Conservation (phyloP, 2,797 vertebrate species). For the Euthynnus affinis region DNA sequence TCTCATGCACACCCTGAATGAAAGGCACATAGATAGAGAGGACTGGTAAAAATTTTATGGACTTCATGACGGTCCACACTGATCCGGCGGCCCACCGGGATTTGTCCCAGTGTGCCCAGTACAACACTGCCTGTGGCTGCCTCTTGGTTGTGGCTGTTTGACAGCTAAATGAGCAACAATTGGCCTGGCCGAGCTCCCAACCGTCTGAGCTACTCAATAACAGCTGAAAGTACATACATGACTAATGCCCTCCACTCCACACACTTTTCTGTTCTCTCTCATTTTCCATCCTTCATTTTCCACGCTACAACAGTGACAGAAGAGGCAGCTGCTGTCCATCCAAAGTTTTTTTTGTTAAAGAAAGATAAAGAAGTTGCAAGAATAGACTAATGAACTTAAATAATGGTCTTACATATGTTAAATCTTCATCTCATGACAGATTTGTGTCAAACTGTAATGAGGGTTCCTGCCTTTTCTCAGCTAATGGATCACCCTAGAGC, state of each 20-base stretch:
- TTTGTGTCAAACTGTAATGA: slow-evolving; percentile 1
- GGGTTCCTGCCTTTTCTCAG: not conserved
- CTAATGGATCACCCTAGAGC: not conserved
- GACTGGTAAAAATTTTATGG: too few relatives aligned
- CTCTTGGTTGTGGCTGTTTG: slow-evolving; percentile 51
- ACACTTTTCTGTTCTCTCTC: slow-evolving; percentile 31
- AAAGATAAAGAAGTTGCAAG: not conserved
- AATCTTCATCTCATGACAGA: not conserved
- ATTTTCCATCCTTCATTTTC: slow-evolving; percentile 34
- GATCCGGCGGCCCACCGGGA: too few relatives aligned
- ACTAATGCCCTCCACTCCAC: slow-evolving; percentile 71
- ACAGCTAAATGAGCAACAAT: slow-evolving; percentile 76
- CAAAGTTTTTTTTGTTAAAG: not conserved
- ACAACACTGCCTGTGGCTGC: slow-evolving; percentile 28
- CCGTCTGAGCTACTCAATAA: slow-evolving; percentile 63
- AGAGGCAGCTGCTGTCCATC: not conserved
- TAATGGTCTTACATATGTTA: not conserved
- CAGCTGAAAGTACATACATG: slow-evolving; percentile 73
- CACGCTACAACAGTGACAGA: not conserved
- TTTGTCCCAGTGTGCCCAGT: too few relatives aligned
- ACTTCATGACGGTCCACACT: too few relatives aligned
- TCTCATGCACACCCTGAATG: too few relatives aligned
- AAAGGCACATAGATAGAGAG: too few relatives aligned
- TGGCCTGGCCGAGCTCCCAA: slow-evolving; percentile 63
- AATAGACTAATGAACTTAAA: not conserved